These are phyloP conservation scores for Parnassius orleans DNA, from an alignment of 2,888 invertebrate genomes.

Conservation along the genomic window DNA sequence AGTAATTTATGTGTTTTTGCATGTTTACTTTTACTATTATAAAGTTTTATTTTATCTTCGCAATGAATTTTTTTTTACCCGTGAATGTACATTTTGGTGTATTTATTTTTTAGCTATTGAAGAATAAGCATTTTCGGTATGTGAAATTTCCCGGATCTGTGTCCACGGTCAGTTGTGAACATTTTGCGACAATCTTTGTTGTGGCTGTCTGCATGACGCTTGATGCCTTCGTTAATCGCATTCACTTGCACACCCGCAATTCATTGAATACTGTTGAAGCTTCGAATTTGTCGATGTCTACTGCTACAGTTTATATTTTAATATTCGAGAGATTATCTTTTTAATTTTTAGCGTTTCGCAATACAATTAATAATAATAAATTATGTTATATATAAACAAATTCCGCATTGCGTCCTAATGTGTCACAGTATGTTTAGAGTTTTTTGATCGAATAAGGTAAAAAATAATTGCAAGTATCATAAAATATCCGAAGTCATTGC, in stretches of 20 bases:
- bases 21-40: conserved; percentile 29
- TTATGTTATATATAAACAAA: no score
- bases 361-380: no score
- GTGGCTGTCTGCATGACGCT: conserved; percentile 64
- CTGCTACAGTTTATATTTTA: no score
- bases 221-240: conserved; percentile 51
- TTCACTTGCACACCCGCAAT: conserved; percentile 32
- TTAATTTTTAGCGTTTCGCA: no score
- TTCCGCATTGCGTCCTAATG: no score
- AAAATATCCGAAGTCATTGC: no score
- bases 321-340: no score
- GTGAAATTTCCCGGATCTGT: conserved; percentile 79
- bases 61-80: conserved; percentile 38
- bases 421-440: no score
- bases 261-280: neutral
- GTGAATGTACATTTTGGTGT: conserved; percentile 77
- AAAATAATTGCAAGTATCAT: no score
- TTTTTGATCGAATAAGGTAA: no score
- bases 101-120: conserved; percentile 78
- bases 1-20: conserved; percentile 19
- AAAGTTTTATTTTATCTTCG: conserved; percentile 28
- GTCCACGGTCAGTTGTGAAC: conserved; percentile 74
- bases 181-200: conserved; percentile 62
- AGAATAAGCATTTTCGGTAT: conserved; percentile 81
- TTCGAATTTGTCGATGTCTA: no score